Percentiles rank a stretch among this genome's conserved stretches.
These are phyloP conservation scores for Agraylea sexmaculata DNA, from an alignment of 1,140 invertebrate genomes.

Conservation along the genomic window DNA sequence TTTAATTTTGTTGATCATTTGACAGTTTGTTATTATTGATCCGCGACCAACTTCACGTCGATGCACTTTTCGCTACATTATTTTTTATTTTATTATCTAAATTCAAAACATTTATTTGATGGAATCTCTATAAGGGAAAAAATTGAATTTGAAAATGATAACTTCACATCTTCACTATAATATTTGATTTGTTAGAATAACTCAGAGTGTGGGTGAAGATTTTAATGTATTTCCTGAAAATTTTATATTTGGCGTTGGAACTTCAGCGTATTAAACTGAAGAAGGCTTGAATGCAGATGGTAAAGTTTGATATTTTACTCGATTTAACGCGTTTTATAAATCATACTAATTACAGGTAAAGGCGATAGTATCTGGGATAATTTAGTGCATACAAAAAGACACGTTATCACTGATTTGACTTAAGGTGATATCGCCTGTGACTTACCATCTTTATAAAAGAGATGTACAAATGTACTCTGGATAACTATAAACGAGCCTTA, in stretches of 20 bases:
- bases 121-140: too few species aligned
- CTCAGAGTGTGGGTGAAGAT: too few species aligned
- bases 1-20: too few species aligned
- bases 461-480: constrained; percentile 45
- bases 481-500: too few species aligned
- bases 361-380: constrained; percentile 21
- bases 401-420: constrained; percentile 2
- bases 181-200: too few species aligned
- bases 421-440: constrained; percentile 44
- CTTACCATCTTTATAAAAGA: constrained; percentile 45
- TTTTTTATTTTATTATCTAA: too few species aligned
- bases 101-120: too few species aligned
- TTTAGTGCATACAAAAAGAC: constrained; percentile 10
- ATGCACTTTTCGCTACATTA: too few species aligned
- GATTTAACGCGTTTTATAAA: neutral
- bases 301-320: constrained; percentile 4
- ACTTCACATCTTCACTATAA: too few species aligned
- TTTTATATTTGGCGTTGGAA: constrained; percentile 6
- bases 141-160: too few species aligned
- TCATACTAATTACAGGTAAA: constrained; percentile 14
- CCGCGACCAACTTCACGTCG: too few species aligned
- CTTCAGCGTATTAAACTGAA: constrained; percentile 8
- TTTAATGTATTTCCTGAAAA: constrained; percentile 14
- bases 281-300: constrained; percentile 10
- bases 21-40: too few species aligned